Conservation (phyloP, 2,888 invertebrate species). For the Lutraria lutraria region DNA sequence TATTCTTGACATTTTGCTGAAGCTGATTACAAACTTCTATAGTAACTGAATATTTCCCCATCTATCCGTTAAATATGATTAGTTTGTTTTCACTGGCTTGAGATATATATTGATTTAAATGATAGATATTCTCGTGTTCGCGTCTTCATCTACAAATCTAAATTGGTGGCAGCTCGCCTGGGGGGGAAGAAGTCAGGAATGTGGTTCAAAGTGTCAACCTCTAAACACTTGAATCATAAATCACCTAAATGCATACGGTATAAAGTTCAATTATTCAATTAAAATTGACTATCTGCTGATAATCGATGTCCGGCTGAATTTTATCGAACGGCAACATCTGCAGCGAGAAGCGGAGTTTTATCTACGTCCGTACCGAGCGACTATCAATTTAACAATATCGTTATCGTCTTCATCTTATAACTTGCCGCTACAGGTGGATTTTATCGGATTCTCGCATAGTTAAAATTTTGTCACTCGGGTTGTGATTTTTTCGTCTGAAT, state of each 20-base stretch:
- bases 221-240: constrained; percentile 24
- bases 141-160: background rate
- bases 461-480: constrained; percentile 36
- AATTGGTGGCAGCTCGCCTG: background rate
- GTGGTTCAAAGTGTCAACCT: constrained; percentile 8
- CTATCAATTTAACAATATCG: constrained; percentile 52
- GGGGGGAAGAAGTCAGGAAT: constrained; percentile 14
- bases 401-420: constrained; percentile 48
- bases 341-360: constrained; percentile 27
- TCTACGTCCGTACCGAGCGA: constrained; percentile 44
- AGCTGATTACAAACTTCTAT: background rate
- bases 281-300: constrained; percentile 21
- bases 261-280: constrained; percentile 27
- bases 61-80: background rate
- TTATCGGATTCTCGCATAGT: constrained; percentile 36
- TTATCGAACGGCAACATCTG: constrained; percentile 48
- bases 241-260: constrained; percentile 5
- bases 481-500: constrained; percentile 20
- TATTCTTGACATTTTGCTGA: too few species aligned
- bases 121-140: background rate
- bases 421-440: constrained; percentile 38
- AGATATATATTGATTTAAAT: constrained; percentile 6
- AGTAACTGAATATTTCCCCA: background rate
- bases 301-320: constrained; percentile 19
- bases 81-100: background rate